Evolutionary conservation across 2,113 vertebrate genomes (phyloP), one percentile per base, ranked within the genome.

Genomic region (Gymnocephalus cernua): DNA sequence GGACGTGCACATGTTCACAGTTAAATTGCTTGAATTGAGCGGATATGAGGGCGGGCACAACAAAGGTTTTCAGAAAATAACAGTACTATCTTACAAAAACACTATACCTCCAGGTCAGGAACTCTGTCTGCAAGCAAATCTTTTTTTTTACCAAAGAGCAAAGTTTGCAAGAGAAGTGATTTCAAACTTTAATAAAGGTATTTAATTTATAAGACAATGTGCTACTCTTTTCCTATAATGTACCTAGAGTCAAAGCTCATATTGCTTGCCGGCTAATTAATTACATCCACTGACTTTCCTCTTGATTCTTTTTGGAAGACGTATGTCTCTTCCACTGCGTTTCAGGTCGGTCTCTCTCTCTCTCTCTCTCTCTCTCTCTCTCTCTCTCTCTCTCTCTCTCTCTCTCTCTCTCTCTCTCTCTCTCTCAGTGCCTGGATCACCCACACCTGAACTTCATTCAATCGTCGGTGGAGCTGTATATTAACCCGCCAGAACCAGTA

Each of bases 21-120:
- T 86, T 81, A 59, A 75, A 78, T 66, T 70, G 54, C 70, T 75
- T 71, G 80, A 35, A 66, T 64, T 19, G 21, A 53, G 71, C 12
- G 10, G 45, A 72, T 63, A 59, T 53, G 48, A 80, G 8, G n/a
- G 68, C 51, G 23, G 68, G 23, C 58, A 80, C 69, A 80, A 45
- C 64, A 83, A 87, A 87, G 72, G 65, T 23, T 74, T 74, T 48
- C 65, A 19, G 45, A 76, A 57, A 71, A 88, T 75, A 69, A 80
- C 61, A 54, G 32, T 45, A 38, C 76, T 79, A 82, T 87, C 82
- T 71, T 48, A 29, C 27, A 64, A 65, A 78, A 58, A 50, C 50
- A 73, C 16, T 57, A 18, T 38, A 72, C 50, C 71, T 82, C 19
- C 54, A 64, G 78, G 70, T 72, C 64, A 71, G 2, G 50, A 72